Percentiles rank a stretch among this genome's conserved stretches.
Conservation (phyloP, 1,140 invertebrate species). For the Pseudomyrmex concolor region DNA sequence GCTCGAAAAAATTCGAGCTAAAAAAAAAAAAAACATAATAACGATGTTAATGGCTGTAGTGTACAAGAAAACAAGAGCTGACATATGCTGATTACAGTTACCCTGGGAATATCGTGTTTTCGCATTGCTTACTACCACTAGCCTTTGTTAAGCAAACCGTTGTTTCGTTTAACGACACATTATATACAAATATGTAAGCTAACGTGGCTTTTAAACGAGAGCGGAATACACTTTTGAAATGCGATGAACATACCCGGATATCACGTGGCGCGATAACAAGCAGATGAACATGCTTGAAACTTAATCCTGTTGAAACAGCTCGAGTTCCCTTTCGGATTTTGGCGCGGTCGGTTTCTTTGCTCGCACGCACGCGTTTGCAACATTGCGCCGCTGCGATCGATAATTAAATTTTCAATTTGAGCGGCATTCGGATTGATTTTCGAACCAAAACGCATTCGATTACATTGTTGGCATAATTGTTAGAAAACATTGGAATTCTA, state of each 20-base stretch:
- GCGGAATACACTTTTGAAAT: not conserved
- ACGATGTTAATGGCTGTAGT: conserved; percentile 23
- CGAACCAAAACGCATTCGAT: not conserved
- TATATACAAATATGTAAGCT: no score
- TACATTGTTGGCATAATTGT: conserved; percentile 1
- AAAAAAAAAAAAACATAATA: not conserved
- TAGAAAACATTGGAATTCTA: not conserved
- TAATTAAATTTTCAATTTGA: not conserved
- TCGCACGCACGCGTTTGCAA: not conserved
- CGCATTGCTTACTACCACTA: not conserved
- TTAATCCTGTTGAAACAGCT: conserved; percentile 37
- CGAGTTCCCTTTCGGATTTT: not conserved
- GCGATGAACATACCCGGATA: not conserved
- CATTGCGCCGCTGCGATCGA: not conserved
- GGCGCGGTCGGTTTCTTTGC: not conserved
- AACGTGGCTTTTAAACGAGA: not conserved
- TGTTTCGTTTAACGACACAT: no score
- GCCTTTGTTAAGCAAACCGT: no score
- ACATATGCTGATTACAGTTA: not conserved
- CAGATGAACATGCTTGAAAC: not conserved
- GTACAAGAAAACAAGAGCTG: not conserved
- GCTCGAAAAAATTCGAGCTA: conserved; percentile 8
- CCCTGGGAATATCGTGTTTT: not conserved
- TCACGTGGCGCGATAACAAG: not conserved
- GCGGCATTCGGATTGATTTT: not conserved